Evolutionary conservation across 2,888 invertebrate species (phyloP).

Genomic region (Molorchus minor): DNA sequence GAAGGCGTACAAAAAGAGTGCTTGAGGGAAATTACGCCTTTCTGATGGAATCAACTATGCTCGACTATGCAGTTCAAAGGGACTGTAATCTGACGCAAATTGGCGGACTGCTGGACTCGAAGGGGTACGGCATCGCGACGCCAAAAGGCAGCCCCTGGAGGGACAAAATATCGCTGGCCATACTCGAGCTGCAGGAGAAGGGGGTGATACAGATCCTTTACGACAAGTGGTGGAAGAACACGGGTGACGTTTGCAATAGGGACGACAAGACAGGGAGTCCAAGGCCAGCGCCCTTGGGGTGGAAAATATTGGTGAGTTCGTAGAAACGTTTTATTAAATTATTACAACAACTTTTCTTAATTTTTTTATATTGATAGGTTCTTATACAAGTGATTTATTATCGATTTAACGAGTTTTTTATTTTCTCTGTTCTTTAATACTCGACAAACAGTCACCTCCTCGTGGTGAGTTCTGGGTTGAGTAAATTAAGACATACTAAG

Average conservation of each 20-base stretch:
- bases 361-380: no score
- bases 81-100: conserved; percentile 98
- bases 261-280: conserved; percentile 88
- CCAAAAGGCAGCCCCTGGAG: conserved; percentile 96
- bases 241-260: conserved; percentile 88
- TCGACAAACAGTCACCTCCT: no score
- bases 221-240: conserved; percentile 99
- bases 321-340: conserved; percentile 8
- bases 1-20: conserved; percentile 90
- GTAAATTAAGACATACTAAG: no score
- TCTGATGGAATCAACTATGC: conserved; percentile 97
- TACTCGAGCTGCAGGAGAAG: conserved; percentile 93
- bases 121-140: conserved; percentile 96
- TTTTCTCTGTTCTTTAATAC: no score
- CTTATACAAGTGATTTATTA: no score
- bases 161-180: conserved; percentile 95
- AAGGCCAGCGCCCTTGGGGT: conserved; percentile 94
- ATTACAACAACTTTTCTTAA: no score
- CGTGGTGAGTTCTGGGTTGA: no score
- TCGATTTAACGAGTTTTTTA: no score
- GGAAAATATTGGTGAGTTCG: conserved; percentile 78
- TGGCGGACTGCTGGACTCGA: conserved; percentile 82
- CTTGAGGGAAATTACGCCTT: conserved; percentile 94
- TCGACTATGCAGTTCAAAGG: conserved; percentile 94
- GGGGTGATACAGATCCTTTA: conserved; percentile 92